Percentiles rank a stretch among this genome's conserved stretches.
Evolutionary conservation across 2,797 vertebrate genomes (phyloP).

Genomic region (Podarcis siculus): DNA sequence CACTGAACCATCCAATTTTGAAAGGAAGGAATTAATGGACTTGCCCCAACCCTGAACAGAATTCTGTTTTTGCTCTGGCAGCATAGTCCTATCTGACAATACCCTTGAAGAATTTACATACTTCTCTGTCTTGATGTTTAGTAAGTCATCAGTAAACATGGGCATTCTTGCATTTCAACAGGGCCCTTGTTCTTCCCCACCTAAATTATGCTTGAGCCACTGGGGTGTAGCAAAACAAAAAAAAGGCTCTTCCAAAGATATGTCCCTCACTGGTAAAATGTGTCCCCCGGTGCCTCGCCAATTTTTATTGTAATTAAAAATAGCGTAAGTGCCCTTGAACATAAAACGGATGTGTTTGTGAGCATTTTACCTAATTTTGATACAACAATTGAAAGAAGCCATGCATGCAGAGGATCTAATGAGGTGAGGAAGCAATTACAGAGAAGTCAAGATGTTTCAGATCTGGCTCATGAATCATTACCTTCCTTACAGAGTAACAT

Average conservation of each 20-base stretch:
- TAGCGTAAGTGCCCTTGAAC: conserved; percentile 19
- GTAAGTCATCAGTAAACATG: not conserved
- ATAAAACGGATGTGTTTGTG: conserved; percentile 12
- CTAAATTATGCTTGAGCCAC: not conserved
- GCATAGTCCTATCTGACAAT: not conserved
- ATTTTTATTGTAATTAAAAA: conserved; percentile 49
- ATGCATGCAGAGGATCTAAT: conserved; percentile 47
- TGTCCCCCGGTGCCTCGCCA: conserved; percentile 5
- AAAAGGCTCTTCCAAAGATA: conserved; percentile 13
- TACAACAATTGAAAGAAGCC: conserved; percentile 40
- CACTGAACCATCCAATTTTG: too few relatives aligned
- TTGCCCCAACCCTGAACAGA: not conserved
- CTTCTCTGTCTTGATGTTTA: not conserved
- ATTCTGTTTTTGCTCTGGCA: not conserved
- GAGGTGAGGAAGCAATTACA: conserved; percentile 54
- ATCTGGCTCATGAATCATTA: conserved; percentile 42
- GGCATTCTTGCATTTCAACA: conserved; percentile 33
- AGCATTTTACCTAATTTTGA: conserved; percentile 52
- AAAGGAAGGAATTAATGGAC: not conserved
- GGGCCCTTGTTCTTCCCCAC: not conserved
- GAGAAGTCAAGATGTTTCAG: conserved; percentile 42
- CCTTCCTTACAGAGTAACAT: not conserved
- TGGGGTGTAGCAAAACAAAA: not conserved
- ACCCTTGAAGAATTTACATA: not conserved
- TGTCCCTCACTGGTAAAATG: not conserved